Base-by-base conservation (phyloP, 1,140 invertebrate species). In the Piezodorus guildinii region DNA sequence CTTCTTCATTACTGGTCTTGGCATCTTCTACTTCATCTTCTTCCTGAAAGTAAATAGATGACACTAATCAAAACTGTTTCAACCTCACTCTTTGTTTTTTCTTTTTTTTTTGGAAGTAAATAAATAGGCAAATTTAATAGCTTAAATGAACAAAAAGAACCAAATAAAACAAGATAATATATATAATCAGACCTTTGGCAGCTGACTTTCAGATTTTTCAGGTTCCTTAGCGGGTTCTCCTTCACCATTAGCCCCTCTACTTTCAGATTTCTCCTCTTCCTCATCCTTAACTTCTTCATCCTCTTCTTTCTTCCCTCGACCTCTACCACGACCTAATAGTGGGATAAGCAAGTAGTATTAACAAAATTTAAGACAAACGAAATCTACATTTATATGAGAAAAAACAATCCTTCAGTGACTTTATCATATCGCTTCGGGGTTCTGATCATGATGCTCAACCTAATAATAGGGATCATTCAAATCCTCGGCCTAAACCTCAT, bases 301-400 rank as follows among this genome's bases (percentile, higher is more conserved):
- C 52, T 77, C 74, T 19, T 73, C 69, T 74, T 75, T 71, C 64
- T 77, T 77, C 10, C 75, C 75, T 62, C 75, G 74, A 9, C 76
- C 76, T 58, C 75, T 71, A 39, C 75, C 75, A 46, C 74, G 62
- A 12, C 34, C 54, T 58, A 34, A 10, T 27, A 52, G 17, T 34
- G n/a, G n/a, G n/a, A 16, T 3, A 43, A 19, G 58, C 30, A 59
- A 59, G 25, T 60, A 25, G 30, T 49, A n/a, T 60, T 52, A 1
- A 17, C 3, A n/a, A 51, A 3, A n/a, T 51, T n/a, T 51, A 51
- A 3, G 21, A n/a, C n/a, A n/a, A n/a, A n/a, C n/a, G n/a, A n/a
- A n/a, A n/a, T n/a, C n/a, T n/a, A n/a, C n/a, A 1, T 6, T 15
- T 6, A 52, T 52, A 19, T 8, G n/a, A 52, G 2, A n/a, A 9